Evolutionary conservation across 2,797 vertebrate genomes (phyloP).

Genomic region (Scyliorhinus canicula): DNA sequence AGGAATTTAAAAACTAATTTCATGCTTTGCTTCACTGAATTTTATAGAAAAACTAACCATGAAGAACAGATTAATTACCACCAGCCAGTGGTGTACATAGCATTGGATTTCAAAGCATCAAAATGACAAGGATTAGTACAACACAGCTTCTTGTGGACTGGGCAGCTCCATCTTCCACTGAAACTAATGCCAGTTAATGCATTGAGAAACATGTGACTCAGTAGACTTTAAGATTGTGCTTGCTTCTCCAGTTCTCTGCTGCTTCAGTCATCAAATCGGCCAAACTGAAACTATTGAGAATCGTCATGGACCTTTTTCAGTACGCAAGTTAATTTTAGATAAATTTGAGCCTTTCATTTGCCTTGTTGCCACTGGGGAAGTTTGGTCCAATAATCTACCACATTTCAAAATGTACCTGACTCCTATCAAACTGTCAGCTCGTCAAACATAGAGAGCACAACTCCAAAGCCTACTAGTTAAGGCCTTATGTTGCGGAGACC

Average conservation of each 20-base stretch:
- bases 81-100: neutral
- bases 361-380: neutral
- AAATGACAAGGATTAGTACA: neutral
- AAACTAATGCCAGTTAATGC: neutral
- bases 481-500: no score
- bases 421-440: neutral
- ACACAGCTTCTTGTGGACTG: neutral
- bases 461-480: no score
- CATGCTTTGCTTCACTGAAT: neutral
- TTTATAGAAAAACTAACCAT: neutral
- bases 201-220: neutral
- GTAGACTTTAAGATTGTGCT: neutral
- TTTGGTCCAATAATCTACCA: no score
- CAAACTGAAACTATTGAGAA: neutral
- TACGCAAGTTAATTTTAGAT: no score
- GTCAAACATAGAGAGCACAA: neutral
- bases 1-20: neutral
- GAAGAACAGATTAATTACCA: neutral
- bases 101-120: neutral
- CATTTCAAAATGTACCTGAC: neutral
- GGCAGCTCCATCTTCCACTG: neutral
- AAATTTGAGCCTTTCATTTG: no score
- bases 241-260: neutral
- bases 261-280: neutral
- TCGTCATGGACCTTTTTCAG: neutral